Base-by-base conservation (phyloP, 2,888 invertebrate genomes). In the Chloroclysta siterata region DNA sequence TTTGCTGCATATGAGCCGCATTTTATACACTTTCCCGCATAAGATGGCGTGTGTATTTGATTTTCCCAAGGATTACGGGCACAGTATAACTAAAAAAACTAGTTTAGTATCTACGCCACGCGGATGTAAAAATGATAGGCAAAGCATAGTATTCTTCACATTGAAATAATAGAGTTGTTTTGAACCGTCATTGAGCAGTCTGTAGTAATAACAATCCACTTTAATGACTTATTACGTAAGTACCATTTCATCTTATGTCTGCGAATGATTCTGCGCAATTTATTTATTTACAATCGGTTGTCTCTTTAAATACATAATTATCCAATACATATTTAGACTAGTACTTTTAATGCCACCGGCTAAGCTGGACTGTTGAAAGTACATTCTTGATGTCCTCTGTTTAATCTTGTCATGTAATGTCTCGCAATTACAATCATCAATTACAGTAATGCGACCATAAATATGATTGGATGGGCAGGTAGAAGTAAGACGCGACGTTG, bases 151-250 rank as follows among this genome's bases (percentile, higher is more conserved):
- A 53, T 53, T 46, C 59, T 29, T 47, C 42, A 1, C 46, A 54
- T 44, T 50, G 33, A 36, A 61, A 65, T 65, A 65, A 63, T 66
- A 53, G 46, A 66, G 60, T 59, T 53, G 66, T 68, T 69, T 59
- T 61, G 47, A 57, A 65, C 53, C 65, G 70, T 62, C 58, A 66
- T 60, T 64, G 64, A 65, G 57, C 56, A 70, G 69, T 71, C 67
- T 66, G 64, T 65, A 76, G 75, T 76, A 69, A 76, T 82, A 80
- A 78, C 78, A 72, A 81, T 81, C 76, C 77, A 74, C 78, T 84
- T 72, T 84, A 87, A 88, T 87, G 84, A 83, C 76, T 77, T 83
- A 83, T 89, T 88, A 81, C 83, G 83, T 79, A 88, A 87, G 72
- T 79, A 74, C 77, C 73, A 76, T 79, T 80, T 69, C 78, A 82